Evolutionary conservation across 2,888 invertebrate species (phyloP).

Genomic region (Tanytarsus gracilentus): DNA sequence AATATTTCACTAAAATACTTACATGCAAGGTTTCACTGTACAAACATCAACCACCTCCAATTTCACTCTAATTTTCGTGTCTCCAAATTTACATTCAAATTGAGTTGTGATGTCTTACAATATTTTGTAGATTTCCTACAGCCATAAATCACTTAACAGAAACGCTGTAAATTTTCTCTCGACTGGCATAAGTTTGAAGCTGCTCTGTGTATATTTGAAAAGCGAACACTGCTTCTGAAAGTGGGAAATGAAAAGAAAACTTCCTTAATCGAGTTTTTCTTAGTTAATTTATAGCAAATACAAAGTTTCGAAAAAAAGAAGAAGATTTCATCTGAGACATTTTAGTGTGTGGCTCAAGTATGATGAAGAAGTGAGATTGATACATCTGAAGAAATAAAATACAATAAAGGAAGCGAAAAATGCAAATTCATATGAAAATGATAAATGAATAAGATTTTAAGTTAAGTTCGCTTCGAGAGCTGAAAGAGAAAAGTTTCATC

Average conservation of each 20-base stretch:
- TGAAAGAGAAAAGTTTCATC: not conserved
- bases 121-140: conserved; percentile 5
- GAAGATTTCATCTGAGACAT: not conserved
- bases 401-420: conserved; percentile 6
- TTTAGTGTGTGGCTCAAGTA: not conserved
- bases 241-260: not conserved
- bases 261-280: conserved; percentile 15
- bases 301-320: conserved; percentile 3
- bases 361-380: not conserved
- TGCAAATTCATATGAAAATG: conserved; percentile 15
- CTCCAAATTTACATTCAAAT: not conserved
- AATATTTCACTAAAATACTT: too few species aligned
- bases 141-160: conserved; percentile 18
- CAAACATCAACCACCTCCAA: not conserved
- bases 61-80: not conserved
- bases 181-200: too few species aligned
- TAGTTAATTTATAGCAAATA: conserved; percentile 18
- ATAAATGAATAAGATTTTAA: conserved; percentile 4
- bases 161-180: conserved; percentile 7
- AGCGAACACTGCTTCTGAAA: too few species aligned
- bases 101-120: not conserved
- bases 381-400: not conserved
- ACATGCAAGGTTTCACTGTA: too few species aligned
- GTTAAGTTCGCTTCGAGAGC: not conserved
- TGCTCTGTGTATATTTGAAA: not conserved